Percentiles rank a stretch among this genome's conserved stretches.
These are phyloP conservation scores for Conus ventricosus DNA, from an alignment of 1,140 invertebrate genomes.

Conservation along the genomic window DNA sequence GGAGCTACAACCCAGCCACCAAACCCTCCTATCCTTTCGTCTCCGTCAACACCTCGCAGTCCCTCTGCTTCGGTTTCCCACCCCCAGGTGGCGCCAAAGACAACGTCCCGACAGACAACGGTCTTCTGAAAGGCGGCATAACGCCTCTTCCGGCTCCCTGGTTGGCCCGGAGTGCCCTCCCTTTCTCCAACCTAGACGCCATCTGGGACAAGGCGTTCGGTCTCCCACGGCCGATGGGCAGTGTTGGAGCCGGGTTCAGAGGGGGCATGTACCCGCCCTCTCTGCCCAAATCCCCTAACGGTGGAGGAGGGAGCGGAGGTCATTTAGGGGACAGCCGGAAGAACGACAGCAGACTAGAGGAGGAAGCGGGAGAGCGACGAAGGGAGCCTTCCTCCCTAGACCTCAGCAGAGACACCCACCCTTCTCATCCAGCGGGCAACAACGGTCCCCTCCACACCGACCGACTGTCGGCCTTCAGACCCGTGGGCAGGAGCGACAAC, in stretches of 20 bases:
- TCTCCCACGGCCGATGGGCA: conserved; percentile 29
- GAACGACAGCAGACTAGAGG: not conserved
- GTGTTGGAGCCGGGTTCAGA: conserved; percentile 22
- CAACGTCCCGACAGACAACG: conserved; percentile 17
- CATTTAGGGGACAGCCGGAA: not conserved
- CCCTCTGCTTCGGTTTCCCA: conserved; percentile 49
- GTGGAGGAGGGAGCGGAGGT: conserved; percentile 24
- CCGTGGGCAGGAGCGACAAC: conserved; percentile 36
- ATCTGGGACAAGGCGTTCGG: conserved; percentile 50
- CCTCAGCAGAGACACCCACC: conserved; percentile 6
- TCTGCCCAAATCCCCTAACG: not conserved
- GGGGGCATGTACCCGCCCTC: conserved; percentile 22
- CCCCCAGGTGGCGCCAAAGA: conserved; percentile 28
- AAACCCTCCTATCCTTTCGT: conserved; percentile 46
- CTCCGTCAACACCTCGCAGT: conserved; percentile 46
- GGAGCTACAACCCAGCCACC: conserved; percentile 30
- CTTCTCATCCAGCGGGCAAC: conserved; percentile 8
- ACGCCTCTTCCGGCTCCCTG: conserved; percentile 28
- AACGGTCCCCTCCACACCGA: not conserved
- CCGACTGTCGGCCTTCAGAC: conserved; percentile 51
- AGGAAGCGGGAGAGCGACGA: not conserved
- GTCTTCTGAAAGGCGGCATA: conserved; percentile 22
- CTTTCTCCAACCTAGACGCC: conserved; percentile 42
- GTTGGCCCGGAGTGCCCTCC: conserved; percentile 40
- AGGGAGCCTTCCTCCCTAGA: conserved; percentile 28